Evolutionary conservation across 2,797 vertebrate genomes (phyloP).

Genomic region (Rhyacichthys aspro): DNA sequence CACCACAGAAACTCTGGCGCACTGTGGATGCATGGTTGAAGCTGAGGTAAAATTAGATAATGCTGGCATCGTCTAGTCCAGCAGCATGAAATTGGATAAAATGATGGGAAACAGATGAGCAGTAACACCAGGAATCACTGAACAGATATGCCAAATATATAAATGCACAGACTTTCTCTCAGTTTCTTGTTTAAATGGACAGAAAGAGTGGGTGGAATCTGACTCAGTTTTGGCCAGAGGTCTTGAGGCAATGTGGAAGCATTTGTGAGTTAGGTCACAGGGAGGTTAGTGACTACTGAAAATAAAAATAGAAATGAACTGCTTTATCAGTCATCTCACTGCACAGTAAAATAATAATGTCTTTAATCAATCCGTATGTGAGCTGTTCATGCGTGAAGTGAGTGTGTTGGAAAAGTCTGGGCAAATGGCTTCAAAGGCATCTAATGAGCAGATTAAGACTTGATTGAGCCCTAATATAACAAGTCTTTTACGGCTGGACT

Average conservation of each 20-base stretch:
- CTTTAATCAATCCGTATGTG: background rate
- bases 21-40: conserved; percentile 13
- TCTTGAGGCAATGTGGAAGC: conserved; percentile 1
- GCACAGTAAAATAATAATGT: background rate
- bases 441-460: conserved; percentile 32
- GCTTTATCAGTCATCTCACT: conserved; percentile 10
- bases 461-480: conserved; percentile 19
- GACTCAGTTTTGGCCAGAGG: conserved; percentile 36
- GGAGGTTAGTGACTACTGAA: no score
- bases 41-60: conserved; percentile 23
- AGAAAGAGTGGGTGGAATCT: conserved; percentile 30
- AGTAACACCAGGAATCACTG: conserved; percentile 30
- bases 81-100: conserved; percentile 58
- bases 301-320: no score
- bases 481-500: background rate
- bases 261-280: background rate
- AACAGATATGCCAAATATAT: conserved; percentile 41
- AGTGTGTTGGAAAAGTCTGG: conserved; percentile 5
- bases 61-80: conserved; percentile 46
- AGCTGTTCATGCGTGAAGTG: no score
- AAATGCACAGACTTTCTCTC: conserved; percentile 44
- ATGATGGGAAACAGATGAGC: conserved; percentile 51
- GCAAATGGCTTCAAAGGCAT: conserved; percentile 13
- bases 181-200: conserved; percentile 40
- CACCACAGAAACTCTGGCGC: conserved; percentile 12